Percentiles rank a stretch among this genome's conserved stretches.
phyloP scores from a whole-genome alignment of 2,113 vertebrate genomes.

The Dicerorhinus sumatrensis region DNA sequence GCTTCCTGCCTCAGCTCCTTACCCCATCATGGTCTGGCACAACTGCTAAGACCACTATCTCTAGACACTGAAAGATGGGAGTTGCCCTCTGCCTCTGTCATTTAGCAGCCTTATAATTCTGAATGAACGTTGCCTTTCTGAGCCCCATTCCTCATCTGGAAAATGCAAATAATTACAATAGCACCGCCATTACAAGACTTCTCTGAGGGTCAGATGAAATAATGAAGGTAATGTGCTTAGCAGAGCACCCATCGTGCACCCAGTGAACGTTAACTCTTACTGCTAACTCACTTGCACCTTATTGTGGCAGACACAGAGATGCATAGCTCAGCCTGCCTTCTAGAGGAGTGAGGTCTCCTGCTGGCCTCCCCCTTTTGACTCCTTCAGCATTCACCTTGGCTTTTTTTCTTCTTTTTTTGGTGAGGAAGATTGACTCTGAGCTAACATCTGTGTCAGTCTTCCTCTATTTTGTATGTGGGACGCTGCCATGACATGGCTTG shows the following conservation, averaged over 20 bases:
- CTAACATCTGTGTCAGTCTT: too few relatives aligned
- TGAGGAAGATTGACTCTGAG: too few relatives aligned
- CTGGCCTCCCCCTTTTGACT: background rate
- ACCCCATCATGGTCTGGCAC: background rate
- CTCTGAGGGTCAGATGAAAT: background rate
- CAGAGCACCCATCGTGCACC: background rate
- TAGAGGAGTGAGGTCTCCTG: too few relatives aligned
- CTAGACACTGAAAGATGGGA: too few relatives aligned
- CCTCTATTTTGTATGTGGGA: too few relatives aligned
- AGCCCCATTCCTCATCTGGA: background rate
- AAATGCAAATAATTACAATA: background rate
- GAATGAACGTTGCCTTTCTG: background rate
- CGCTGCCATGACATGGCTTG: too few relatives aligned
- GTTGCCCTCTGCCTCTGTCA: background rate
- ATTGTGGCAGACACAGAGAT: rapidly evolving
- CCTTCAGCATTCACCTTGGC: rapidly evolving
- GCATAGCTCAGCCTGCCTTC: rapidly evolving
- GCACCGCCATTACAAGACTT: background rate
- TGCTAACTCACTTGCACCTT: background rate
- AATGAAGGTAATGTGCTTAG: rapidly evolving
- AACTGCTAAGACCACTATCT: background rate
- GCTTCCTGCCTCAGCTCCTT: background rate
- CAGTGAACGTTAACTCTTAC: rapidly evolving
- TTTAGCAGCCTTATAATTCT: rapidly evolving
- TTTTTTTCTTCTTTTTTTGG: too few relatives aligned